Evolutionary conservation across 2,113 vertebrate genomes (phyloP).

Genomic region (Tinamus guttatus): DNA sequence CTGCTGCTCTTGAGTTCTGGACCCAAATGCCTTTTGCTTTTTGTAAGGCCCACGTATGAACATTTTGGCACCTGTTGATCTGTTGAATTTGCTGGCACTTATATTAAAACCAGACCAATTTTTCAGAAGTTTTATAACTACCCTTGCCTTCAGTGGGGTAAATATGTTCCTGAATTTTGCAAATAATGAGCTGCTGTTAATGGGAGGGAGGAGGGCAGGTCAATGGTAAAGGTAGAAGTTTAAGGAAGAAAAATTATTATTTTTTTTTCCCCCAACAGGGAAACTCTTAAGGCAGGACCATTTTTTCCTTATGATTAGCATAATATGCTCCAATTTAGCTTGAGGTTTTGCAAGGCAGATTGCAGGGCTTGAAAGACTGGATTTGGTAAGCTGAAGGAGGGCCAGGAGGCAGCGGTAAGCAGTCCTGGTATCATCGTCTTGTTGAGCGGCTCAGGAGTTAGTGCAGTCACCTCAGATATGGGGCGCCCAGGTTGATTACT

Average conservation of each 20-base stretch:
- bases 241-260: neutral
- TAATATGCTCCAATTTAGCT: neutral
- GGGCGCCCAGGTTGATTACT: neutral
- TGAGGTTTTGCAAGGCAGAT: neutral
- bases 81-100: neutral
- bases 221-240: neutral
- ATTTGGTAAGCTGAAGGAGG: neutral
- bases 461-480: neutral
- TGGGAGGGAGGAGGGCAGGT: neutral
- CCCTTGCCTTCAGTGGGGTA: neutral
- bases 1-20: neutral
- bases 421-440: neutral
- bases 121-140: neutral
- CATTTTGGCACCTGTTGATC: neutral
- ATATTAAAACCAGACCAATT: neutral
- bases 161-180: neutral
- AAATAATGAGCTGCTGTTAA: neutral
- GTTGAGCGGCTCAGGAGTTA: rapidly evolving
- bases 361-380: neutral
- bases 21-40: neutral
- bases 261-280: neutral
- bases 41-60: neutral
- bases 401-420: neutral
- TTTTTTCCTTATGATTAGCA: neutral
- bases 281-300: neutral